Percentiles rank a stretch among this genome's conserved stretches.
These are phyloP conservation scores for Tauraco erythrolophus DNA, from an alignment of 2,113 vertebrate genomes.

Conservation along the genomic window DNA sequence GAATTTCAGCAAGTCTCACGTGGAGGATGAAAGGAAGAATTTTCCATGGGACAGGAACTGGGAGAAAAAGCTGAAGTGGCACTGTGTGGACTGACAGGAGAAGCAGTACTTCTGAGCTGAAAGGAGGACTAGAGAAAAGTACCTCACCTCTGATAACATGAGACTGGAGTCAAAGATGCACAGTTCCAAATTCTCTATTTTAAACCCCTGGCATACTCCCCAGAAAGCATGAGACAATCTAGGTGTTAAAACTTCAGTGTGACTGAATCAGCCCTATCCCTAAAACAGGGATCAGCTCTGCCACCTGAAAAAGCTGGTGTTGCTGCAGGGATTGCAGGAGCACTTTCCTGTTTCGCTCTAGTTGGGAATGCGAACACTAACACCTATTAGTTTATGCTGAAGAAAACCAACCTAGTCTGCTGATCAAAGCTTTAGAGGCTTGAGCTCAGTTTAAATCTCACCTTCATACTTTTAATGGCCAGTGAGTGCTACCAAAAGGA, in stretches of 20 bases:
- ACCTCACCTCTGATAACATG: neutral
- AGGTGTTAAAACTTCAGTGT: neutral
- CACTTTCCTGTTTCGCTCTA: neutral
- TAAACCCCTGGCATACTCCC: neutral
- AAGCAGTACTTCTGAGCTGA: neutral
- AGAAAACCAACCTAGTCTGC: neutral
- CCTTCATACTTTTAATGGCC: neutral
- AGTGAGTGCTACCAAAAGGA: neutral
- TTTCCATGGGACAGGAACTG: neutral
- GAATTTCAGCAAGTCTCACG: neutral
- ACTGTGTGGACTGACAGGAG: neutral
- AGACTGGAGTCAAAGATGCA: neutral
- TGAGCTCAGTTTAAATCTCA: neutral
- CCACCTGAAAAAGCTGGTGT: neutral
- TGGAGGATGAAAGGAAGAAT: neutral
- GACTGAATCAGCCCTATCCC: neutral
- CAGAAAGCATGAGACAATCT: neutral
- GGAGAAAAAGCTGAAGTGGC: neutral
- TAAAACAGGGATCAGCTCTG: neutral
- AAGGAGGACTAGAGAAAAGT: neutral
- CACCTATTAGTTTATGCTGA: neutral
- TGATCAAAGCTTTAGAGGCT: neutral
- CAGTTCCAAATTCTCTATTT: neutral
- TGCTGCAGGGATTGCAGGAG: neutral
- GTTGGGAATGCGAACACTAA: neutral